Base-by-base conservation (phyloP, 1,140 invertebrate genomes). In the Vollenhovia emeryi region DNA sequence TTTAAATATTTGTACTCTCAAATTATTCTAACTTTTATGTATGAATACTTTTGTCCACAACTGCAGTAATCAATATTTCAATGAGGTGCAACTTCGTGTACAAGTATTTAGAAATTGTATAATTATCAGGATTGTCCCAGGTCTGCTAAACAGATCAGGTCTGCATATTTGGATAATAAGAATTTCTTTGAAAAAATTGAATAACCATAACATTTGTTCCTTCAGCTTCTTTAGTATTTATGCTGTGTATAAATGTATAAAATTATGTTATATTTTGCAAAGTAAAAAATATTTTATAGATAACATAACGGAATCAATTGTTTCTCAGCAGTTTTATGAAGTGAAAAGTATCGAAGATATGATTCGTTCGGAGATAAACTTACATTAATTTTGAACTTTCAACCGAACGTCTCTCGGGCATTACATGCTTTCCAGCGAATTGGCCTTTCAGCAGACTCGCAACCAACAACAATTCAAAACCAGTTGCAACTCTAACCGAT, bases 391-490 rank as follows among this genome's bases (percentile, higher is more conserved):
- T 30, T 1, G 24, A 76, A 76, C 21, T 13, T 79, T 68, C 9
- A 3, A 52, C 1, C 11, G 18, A 13, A 52, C 50, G 13, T 74
- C 43, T 40, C 24, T n/a, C 11, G 27, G 24, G n/a, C 21, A 33
- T 30, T 69, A 48, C 66, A 85, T 21, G 57, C 48, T 88, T 85
- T 87, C 21, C 21, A 79, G 87, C 57, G 13, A 45, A 74, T 59
- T 79, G 68, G 30, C 43, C 57, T 59, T 60, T 40, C n/a, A 52
- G 18, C 30, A 15, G 2, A 52, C 2, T 50, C 5, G n/a, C 60
- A 40, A 52, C 21, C 1, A 43, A 15, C 21, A 69, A 80, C 33
- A 55, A 80, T 80, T 69, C 24, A 57, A 80, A 80, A 69, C 18
- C 64, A 80, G 24, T 21, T 69, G 21, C 30, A 48, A 24, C n/a